phyloP scores from a whole-genome alignment of 1,140 invertebrate genomes.

The Globodera ellingtonae region DNA sequence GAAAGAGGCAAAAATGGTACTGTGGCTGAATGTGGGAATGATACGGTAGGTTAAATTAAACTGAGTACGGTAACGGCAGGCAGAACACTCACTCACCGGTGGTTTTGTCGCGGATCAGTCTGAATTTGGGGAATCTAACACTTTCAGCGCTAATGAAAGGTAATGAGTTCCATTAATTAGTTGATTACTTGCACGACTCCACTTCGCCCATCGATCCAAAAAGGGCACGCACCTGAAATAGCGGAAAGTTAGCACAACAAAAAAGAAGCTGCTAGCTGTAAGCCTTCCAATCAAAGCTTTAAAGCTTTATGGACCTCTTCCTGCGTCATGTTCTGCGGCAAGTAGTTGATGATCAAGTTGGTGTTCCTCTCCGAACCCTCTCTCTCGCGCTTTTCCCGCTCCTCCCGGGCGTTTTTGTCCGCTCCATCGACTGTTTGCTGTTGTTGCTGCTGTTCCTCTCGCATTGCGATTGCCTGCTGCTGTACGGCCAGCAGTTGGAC shows the following conservation, averaged over 20 bases:
- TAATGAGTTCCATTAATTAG: neutral
- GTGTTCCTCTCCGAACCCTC: conserved; percentile 56
- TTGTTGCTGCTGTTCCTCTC: neutral
- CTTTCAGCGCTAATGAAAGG: neutral
- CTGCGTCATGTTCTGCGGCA: conserved; percentile 99
- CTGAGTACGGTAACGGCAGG: neutral
- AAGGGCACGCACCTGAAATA: conserved; percentile 67
- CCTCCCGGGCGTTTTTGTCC: neutral
- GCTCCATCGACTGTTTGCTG: neutral
- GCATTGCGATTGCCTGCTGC: conserved; percentile 12
- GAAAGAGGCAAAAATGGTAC: neutral
- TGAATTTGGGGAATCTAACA: neutral
- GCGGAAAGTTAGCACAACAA: conserved; percentile 41
- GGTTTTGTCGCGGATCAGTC: conserved; percentile 92
- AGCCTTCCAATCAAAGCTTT: neutral
- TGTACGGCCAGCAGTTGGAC: conserved; percentile 29
- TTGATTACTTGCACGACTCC: conserved; percentile 83
- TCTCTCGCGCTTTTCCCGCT: conserved; percentile 15
- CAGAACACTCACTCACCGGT: conserved; percentile 74
- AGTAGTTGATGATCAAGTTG: conserved; percentile 99
- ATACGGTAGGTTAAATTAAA: neutral
- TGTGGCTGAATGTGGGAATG: neutral
- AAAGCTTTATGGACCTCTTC: conserved; percentile 75
- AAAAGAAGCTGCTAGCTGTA: conserved; percentile 74
- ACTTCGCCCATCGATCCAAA: conserved; percentile 98